Evolutionary conservation across 2,113 vertebrate species (phyloP), one percentile per base, ranked within the genome.

Genomic region (Osmerus mordax): DNA sequence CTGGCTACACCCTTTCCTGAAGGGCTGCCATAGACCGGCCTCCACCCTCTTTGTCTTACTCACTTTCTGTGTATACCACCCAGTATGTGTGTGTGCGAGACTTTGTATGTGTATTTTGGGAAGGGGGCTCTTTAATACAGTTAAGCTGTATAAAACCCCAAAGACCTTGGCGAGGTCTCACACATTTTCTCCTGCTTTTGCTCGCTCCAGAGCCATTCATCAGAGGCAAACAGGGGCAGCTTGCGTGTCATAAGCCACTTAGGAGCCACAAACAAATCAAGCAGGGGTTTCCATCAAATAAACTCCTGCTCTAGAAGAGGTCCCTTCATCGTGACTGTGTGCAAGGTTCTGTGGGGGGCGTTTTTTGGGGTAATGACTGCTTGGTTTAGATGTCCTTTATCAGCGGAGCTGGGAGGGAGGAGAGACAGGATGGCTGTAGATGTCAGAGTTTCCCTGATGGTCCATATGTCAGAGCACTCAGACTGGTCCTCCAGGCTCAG

Each of bases 261-360:
- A 84, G 87, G 89, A 88, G 88, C 87, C 88, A 88, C 89, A 90
- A 90, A 90, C 89, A 90, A 90, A 90, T 89, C 84, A 89, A 87
- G 86, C 83, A 72, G 78, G 86, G 86, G 81, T 87, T 85, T 90
- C 84, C 87, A 87, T 89, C 87, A 90, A 88, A 89, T 85, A 74
- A 85, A 87, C 83, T 86, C 82, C 82, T 77, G 81, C 81, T 88
- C 76, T 63, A 85, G 85, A 74, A 73, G 83, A 74, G 84, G 85
- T 86, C 8, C 41, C 41, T 47, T 11, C 41, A 11, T 47, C 9
- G 41, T 8, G 41, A 47, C 41, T 47, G 9, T 6, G 36, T 12
- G 41, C 41, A 1, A 47, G 41, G 7, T 47, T 47, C 41, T 12
- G 2, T 12, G 9, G 41, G 41, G 41, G 18, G 32, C 15, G 41